Evolutionary conservation across 2,113 vertebrate genomes (phyloP).

Genomic region (Engystomops pustulosus): DNA sequence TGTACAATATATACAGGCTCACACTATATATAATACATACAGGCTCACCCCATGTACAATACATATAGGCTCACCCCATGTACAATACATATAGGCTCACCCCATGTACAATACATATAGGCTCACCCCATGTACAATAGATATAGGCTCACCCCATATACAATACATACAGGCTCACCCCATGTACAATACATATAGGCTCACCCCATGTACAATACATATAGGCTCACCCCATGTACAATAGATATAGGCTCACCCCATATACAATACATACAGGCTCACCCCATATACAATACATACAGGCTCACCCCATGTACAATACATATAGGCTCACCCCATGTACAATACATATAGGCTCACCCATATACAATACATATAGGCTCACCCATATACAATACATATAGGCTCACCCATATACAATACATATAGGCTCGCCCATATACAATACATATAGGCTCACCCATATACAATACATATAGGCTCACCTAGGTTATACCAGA

Average conservation of each 20-base stretch:
- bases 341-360: slow-evolving; percentile 57
- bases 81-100: neutral
- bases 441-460: too few relatives aligned
- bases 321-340: neutral
- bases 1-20: too few relatives aligned
- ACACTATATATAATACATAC: neutral
- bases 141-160: slow-evolving; percentile 66
- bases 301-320: too few relatives aligned
- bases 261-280: neutral
- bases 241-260: slow-evolving; percentile 66
- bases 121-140: neutral
- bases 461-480: neutral
- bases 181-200: neutral
- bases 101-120: too few relatives aligned
- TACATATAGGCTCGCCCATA: too few relatives aligned
- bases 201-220: too few relatives aligned
- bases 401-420: neutral
- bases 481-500: slow-evolving; percentile 95
- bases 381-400: neutral
- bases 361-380: slow-evolving; percentile 66
- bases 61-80: neutral
- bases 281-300: neutral
- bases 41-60: slow-evolving; percentile 66
- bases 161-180: neutral
- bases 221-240: neutral